phyloP scores from a whole-genome alignment of 2,888 invertebrate genomes.

The Luperina nickerlii region DNA sequence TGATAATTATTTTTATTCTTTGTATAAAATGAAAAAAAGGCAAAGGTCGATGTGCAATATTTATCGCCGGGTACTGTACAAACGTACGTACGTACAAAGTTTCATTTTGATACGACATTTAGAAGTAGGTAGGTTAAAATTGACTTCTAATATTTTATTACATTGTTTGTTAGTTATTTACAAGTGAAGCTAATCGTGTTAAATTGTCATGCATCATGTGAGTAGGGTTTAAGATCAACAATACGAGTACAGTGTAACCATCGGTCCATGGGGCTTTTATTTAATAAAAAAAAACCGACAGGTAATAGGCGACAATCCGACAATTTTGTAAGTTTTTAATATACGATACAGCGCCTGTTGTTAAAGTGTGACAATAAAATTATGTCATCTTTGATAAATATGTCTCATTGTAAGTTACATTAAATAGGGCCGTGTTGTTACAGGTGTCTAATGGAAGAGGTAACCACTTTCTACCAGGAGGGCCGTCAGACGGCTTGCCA shows the following conservation, averaged over 20 bases:
- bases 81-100: too few relatives aligned
- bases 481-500: background rate
- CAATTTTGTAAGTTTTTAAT: background rate
- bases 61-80: too few relatives aligned
- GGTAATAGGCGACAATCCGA: background rate
- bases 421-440: background rate
- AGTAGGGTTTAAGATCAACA: background rate
- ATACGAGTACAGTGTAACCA: background rate
- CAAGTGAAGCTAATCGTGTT: too few relatives aligned
- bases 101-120: too few relatives aligned
- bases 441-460: background rate
- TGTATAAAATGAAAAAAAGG: too few relatives aligned
- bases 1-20: too few relatives aligned
- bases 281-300: background rate
- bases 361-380: background rate
- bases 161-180: too few relatives aligned
- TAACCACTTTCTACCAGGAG: background rate
- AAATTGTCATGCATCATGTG: background rate
- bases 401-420: background rate
- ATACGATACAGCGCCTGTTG: background rate
- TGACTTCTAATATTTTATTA: too few relatives aligned
- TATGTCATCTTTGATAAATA: background rate
- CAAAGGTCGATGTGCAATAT: too few relatives aligned
- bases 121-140: too few relatives aligned
- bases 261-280: too few relatives aligned